Evolutionary conservation across 2,113 vertebrate species (phyloP), one percentile per base, ranked within the genome.

Genomic region (Toxotes jaculatrix): DNA sequence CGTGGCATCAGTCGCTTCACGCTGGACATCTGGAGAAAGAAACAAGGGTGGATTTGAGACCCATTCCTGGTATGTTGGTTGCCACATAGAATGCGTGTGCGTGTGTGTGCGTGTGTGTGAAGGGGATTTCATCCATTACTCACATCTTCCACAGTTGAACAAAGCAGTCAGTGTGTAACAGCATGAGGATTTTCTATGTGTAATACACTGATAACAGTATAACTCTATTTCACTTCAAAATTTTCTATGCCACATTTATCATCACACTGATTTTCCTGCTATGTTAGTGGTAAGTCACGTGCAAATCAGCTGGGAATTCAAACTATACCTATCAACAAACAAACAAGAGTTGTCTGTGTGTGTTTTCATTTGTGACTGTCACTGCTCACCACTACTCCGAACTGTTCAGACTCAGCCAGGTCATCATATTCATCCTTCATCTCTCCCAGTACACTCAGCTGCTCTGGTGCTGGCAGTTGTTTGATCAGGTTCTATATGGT

Each of bases 381-480:
- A 40, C 38, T 79, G 13, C 96, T 96, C 88, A 97, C 95, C 95
- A 97, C 96, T 8, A 97, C 95, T n/a, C 93, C 95, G 78, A 96
- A 97, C 86, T 97, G 97, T 80, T 98, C 97, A 0, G 95, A 87
- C 83, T 97, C 96, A 0, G 96, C 96, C 77, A 97, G 83, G 56
- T 97, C 96, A 5, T 96, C 94, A 19, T 98, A 98, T 55, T 97
- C 97, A 1, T 97, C 94, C 79, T 96, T 97, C 91, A 95, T 88
- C 40, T 96, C 97, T 2, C 83, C 93, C 59, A 98, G 92, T 75
- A 92, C 80, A 21, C 56, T 92, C 68, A 97, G 63, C 86, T 96
- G 94, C 5, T 96, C 96, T 14, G 87, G 59, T 74, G 93, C 90
- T 16, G 96, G 96, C 74, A 98, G 89, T 65, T 96, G 95, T 85